A percentile compares a stretch with the other conserved stretches of the same genome.
phyloP scores from a whole-genome alignment of 2,888 invertebrate genomes.

The Autographa gamma region DNA sequence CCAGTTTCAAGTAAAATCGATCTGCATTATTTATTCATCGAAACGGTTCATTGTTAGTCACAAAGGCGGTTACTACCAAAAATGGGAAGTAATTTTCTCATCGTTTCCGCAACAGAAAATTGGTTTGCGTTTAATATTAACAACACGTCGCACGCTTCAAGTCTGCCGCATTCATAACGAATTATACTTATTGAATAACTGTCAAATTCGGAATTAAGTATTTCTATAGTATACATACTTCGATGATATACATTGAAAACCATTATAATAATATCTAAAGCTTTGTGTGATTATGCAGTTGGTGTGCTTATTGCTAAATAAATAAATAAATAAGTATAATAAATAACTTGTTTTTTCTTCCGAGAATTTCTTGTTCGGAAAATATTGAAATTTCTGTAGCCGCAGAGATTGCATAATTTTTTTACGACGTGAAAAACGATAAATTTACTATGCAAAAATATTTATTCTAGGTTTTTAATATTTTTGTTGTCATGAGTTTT shows the following conservation, averaged over 20 bases:
- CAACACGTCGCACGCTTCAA: neutral
- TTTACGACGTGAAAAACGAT: no score
- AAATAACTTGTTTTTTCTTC: no score
- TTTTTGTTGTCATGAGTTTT: no score
- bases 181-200: neutral
- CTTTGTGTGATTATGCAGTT: no score
- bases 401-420: no score
- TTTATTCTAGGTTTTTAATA: neutral
- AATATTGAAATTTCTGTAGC: no score
- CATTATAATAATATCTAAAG: no score
- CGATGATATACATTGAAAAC: no score
- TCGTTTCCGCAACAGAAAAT: neutral
- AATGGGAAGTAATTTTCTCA: slow-evolving; percentile 4
- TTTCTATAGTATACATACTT: no score
- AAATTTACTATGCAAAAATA: neutral
- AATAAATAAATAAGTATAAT: no score
- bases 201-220: neutral
- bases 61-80: slow-evolving; percentile 4
- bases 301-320: no score
- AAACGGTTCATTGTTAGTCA: neutral
- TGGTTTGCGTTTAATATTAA: slow-evolving; percentile 1
- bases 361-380: no score
- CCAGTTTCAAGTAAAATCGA: neutral
- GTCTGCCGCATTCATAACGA: slow-evolving; percentile 3
- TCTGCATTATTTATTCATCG: neutral